Base-by-base conservation (phyloP, 2,797 vertebrate species). In the Urocyon cinereoargenteus region DNA sequence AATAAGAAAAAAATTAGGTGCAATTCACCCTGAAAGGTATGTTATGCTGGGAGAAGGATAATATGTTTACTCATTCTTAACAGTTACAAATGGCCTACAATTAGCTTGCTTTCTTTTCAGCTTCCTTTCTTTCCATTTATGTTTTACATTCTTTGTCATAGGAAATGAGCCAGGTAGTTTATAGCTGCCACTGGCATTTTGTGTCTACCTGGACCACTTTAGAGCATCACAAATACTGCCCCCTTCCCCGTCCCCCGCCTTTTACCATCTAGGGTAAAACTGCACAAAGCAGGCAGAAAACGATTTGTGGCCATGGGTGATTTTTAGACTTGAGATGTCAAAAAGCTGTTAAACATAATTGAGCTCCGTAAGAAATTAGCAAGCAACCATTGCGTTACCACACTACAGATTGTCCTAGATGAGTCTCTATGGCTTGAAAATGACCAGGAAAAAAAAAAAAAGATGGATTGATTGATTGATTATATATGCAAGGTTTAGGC, bases 1-100 rank as follows among this genome's bases (percentile, higher is more conserved):
- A 97, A 97, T 96, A 97, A 98, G 98, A 98, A 97, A 97, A 93
- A 97, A 59, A 98, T 97, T 97, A 94, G 97, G 91, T 40, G 96
- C 95, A 97, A 75, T 70, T 61, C 77, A 31, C 28, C 95, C 96
- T 98, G 93, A 98, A 96, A 21, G 88, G 57, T 0, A 0, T 40
- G 53, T 79, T 97, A 96, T 83, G 96, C 91, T 88, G 87, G 81
- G 90, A 97, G 91, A 97, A 92, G 86, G 70, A 92, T 40, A 96
- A 96, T 94, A 96, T 93, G 28, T 97, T 98, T 97, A 79, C 84
- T 82, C 86, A 89, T 98, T 98, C 82, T 96, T 87, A 97, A 90
- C 86, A 97, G 85, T 86, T 97, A 97, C 79, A 97, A 98, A 96
- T 85, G 90, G 34, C 55, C 85, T 91, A 77, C 22, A 66, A 93